Evolutionary conservation across 2,888 invertebrate genomes (phyloP), one percentile per base, ranked within the genome.

Genomic region (Anodontia alba): DNA sequence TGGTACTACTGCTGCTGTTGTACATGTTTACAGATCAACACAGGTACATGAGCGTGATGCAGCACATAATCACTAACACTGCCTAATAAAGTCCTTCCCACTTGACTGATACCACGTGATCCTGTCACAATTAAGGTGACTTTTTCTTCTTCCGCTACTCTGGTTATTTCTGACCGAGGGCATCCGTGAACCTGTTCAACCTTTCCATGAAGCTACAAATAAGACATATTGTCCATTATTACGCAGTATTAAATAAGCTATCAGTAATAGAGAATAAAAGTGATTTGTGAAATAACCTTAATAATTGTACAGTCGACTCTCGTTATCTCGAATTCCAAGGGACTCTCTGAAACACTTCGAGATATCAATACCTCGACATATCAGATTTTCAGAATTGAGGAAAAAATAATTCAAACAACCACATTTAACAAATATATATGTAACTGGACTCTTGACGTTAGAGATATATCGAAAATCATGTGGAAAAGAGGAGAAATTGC

Each of bases 121-220:
- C 54, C 54, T 23, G 54, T 54, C 10, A 54, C 26, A 26, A 54
- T 54, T 26, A 54, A 26, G 5, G 23, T 7, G 26, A 54, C 54
- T 5, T 54, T 54, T 12, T 54, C 54, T 26, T 54, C 54, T 12
- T 54, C 54, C 10, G 54, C 54, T 8, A 26, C 54, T 26, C 78
- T 73, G 17, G 80, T 5, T n/a, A 85, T 73, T 36, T 85, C 82
- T 20, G 69, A 38, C 31, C 81, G 51, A 10, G 81, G 74, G n/a
- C 38, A 29, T 20, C 83, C 83, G 46, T 73, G 57, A 23, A 80
- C 73, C 68, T 81, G 81, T 57, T 78, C 78, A 8, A 86, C 81
- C 43, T 83, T 83, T 23, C 86, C 86, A 43, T 83, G 76, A 20
- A 79, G 70, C 83, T 83, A 66, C 38, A 73, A 74, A 12, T 38